Conservation (phyloP, 2,113 vertebrate species). For the Geococcyx californianus region DNA sequence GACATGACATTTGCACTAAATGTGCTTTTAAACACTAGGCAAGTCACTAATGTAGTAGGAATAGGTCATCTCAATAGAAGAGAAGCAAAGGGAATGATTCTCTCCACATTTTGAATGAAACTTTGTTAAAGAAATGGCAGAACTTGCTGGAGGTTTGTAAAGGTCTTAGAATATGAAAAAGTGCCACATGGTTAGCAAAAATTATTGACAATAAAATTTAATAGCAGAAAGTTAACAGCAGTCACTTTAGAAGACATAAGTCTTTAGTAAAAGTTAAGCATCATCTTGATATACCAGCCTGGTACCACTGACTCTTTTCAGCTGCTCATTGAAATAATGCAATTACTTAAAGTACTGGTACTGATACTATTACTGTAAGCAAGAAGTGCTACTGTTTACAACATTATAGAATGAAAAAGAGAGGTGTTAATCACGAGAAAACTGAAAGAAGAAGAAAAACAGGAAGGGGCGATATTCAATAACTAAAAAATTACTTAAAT, state of each 20-base stretch:
- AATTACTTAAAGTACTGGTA: background rate
- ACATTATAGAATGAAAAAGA: background rate
- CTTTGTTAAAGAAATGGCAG: background rate
- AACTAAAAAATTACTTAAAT: background rate
- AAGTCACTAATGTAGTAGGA: background rate
- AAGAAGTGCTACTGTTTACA: background rate
- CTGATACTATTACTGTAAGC: background rate
- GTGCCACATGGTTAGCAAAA: background rate
- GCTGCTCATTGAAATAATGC: background rate
- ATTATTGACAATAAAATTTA: background rate
- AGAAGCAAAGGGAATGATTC: background rate
- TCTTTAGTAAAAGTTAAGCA: background rate
- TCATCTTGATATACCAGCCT: background rate
- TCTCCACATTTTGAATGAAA: background rate
- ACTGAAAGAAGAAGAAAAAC: background rate
- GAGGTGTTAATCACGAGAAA: background rate
- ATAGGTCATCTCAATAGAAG: background rate
- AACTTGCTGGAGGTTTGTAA: background rate
- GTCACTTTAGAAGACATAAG: background rate
- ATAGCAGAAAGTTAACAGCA: background rate
- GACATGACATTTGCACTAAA: background rate
- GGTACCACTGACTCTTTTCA: background rate
- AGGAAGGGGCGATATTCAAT: background rate
- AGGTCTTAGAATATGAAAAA: background rate
- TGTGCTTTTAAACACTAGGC: background rate